Base-by-base conservation (phyloP, 1,140 invertebrate genomes). In the Berghia stephanieae region DNA sequence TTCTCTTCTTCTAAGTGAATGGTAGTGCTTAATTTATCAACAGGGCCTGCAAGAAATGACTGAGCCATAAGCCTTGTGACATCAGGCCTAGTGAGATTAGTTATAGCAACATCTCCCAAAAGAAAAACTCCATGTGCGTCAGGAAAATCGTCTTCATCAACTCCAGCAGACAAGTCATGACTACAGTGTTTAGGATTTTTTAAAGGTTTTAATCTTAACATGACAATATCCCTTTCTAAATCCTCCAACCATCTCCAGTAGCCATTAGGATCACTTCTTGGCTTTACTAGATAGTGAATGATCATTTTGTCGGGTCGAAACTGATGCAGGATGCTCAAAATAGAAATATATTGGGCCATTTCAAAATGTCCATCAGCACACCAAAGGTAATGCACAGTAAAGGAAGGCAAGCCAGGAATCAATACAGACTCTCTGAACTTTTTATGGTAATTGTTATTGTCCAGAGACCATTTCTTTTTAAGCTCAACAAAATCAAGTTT, bases 201-300 rank as follows among this genome's bases (percentile, higher is more conserved):
- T 34, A 76, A 63, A 16, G 74, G 74, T 24, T 49, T n/a, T 31
- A 76, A 34, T 31, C 60, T 67, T 34, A 76, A n/a, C 60, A 76
- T 67, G 1, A 38, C 42, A 31, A 76, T 63, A 76, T 46, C 55
- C 8, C 74, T 66, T 46, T 76, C 60, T 2, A 76, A 44, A 52
- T 76, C 74, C 34, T 76, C 60, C 27, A 76, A 27, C 74, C 74
- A 76, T 67, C 63, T 43, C 74, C 74, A 76, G 44, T 76, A 76
- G 42, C 74, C 74, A 21, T 68, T 40, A 8, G 74, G 63, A 34
- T 76, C 74, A 46, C 60, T n/a, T 38, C 74, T 34, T 67, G 74
- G 74, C 55, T 34, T 24, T 24, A n/a, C 40, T 43, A 42, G 10
- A 68, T 76, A 76, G 34, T 76, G 74, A 49, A 76, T 67, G 38